Base-by-base conservation (phyloP, 2,888 invertebrate genomes). In the Chloroclystis v-ata region DNA sequence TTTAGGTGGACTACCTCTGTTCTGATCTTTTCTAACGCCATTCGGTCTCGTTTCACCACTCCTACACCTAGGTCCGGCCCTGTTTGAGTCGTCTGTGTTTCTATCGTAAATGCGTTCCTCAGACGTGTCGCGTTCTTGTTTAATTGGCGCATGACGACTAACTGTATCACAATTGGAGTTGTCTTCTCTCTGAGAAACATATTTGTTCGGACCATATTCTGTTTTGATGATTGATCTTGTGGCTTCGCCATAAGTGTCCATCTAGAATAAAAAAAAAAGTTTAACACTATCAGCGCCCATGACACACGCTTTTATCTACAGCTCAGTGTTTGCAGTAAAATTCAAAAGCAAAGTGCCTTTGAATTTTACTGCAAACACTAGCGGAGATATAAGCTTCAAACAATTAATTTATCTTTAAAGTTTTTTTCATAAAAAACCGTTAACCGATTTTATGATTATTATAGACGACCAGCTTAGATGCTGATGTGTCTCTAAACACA, bases 191-290 rank as follows among this genome's bases (percentile, higher is more conserved):
- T 43, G 48, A 2, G 52, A 49, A 4, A 54, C 46, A 11, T 42
- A 47, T 14, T 14, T 30, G 29, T 54, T 56, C 10, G 43, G 11
- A 7, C 49, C 54, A 39, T 56, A 53, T 42, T 59, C 56, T 4
- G 59, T 59, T 49, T 59, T 53, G 1, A 59, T 59, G 10, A 53
- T 35, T 20, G 53, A 43, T 33, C 47, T 49, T 38, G 48, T 53
- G 2, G 51, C 45, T 47, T 65, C 67, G 30, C 65, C 53, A 48
- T 68, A 72, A 11, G 70, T 37, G 35, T 77, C 78, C 78, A 78
- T 79, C 78, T 78, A 50, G 2, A 33, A 53, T 57, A 47, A 26
- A 1, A 49, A 47, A 38, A 26, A 28, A 40, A 20, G 2, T 20
- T 20, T n/a, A n/a, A n/a, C n/a, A n/a, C n/a, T n/a, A n/a, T n/a